Evolutionary conservation across 2,797 vertebrate genomes (phyloP), one percentile per base, ranked within the genome.

Genomic region (Benthosema pterotum): DNA sequence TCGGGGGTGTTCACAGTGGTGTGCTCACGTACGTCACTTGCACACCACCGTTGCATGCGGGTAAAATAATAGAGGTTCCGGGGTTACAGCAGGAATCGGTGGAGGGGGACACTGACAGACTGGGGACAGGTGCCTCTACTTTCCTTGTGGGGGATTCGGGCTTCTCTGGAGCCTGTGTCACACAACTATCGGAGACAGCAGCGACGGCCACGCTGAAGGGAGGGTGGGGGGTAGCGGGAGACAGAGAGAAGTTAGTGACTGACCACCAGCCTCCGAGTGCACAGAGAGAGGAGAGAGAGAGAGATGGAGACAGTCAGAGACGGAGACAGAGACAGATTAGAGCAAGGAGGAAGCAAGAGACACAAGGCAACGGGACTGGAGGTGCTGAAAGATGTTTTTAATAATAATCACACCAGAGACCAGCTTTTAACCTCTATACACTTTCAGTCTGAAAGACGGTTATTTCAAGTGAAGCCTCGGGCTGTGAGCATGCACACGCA

Each of bases 141-240:
- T 92, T 93, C 91, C 92, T 94, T 89, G 79, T 92, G 86, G 90
- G 91, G 88, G 91, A 88, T 74, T 90, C 89, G 79, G 91, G 90
- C 86, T 93, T 93, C 88, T 92, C 90, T 82, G 90, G 88, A 85
- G 88, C 85, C 89, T 91, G 90, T 86, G 90, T 87, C 90, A 91
- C 90, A 90, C 89, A 92, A 91, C 90, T 92, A 92, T 92, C 91
- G 87, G 90, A 88, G 75, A 91, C 90, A 83, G 92, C 90, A 76
- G 91, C 90, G 81, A 92, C 90, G 86, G 92, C 89, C 82, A 91
- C 91, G 89, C 90, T 90, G 87, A 82, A 82, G 85, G 86, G 56
- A 22, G 81, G n/a, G n/a, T n/a, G n/a, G n/a, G n/a, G 83, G 85
- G 87, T 87, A 88, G 89, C 52, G 84, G 86, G 85, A 88, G 65